Evolutionary conservation across 2,113 vertebrate genomes (phyloP), one percentile per base, ranked within the genome.

Genomic region (Epinephelus lanceolatus): DNA sequence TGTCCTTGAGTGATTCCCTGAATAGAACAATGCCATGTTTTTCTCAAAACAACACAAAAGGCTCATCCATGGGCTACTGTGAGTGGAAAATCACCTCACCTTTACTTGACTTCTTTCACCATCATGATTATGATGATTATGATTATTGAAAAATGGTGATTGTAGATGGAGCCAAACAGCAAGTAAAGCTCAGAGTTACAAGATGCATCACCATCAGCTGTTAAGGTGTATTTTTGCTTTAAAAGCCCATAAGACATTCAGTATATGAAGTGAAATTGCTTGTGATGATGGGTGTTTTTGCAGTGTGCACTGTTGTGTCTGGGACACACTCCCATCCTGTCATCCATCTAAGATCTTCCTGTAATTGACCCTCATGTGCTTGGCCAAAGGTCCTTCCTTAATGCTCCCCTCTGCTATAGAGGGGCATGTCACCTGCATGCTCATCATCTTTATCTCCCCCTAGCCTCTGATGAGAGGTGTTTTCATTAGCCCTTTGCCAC

Each of bases 211-310:
- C 11, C 25, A 37, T 27, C 17, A 70, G 76, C 56, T 42, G 18
- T 66, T 27, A 1, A 25, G 40, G 2, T 65, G 42, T 17, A 30
- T 33, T 33, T 51, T 12, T 63, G 6, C 40, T 69, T 68, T 7
- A 19, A 18, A 42, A 59, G 57, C 45, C 21, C 60, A 15, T 42
- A 61, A 80, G 83, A 69, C 70, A 12, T 60, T 73, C 23, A 81
- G 63, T 23, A 84, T 86, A 62, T 86, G 72, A 81, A 66, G 84
- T 15, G 57, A 85, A 87, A 88, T 89, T 80, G 55, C 87, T 89
- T 90, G 88, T 89, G 71, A 45, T 21, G n/a, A 63, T 55, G 76
- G 19, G n/a, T 80, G 25, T 53, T 63, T 81, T 85, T 83, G 83
- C 86, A 86, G 71, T 81, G 57, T 84, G 2, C n/a, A 69, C 23